Base-by-base conservation (phyloP, 1,140 invertebrate species). In the Acromyrmex echinatior region DNA sequence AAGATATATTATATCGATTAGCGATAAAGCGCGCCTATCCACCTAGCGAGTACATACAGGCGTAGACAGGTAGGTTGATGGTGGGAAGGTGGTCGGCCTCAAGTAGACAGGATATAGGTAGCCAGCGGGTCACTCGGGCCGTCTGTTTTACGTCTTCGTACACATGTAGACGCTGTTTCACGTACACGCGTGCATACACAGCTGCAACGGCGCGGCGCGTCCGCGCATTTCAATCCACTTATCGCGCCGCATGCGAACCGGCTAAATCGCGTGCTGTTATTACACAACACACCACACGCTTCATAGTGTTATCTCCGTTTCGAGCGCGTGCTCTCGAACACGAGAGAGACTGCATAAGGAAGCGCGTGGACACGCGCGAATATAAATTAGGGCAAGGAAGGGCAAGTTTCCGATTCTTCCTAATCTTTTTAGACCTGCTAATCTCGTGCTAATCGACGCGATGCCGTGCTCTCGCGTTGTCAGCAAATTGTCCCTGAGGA, bases 401-500 rank as follows among this genome's bases (percentile, higher is more conserved):
- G 60, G 76, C 60, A 39, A 77, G 58, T 49, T 9, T 7, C 35
- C 7, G 77, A 79, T 79, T 58, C 60, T 60, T 7, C 35, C 21
- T 21, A 21, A 31, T 35, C 28, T 31, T 18, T 9, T 39, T 39
- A 35, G n/a, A 74, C 51, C 0, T 14, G 35, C n/a, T 21, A 21
- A 49, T 49, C 68, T 68, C 35, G 35, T 0, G n/a, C 21, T 25
- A 21, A n/a, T 6, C 39, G 39, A 51, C 51, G 14, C 18, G 14
- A 18, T 31, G 14, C 77, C 31, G 31, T 3, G 31, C 31, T 31
- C 28, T 31, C 28, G 39, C 63, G 6, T 74, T 51, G 45, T 31
- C 91, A 90, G 91, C 92, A 91, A 93, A 93, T 92, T 92, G 93
- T 94, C 91, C 91, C 93, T 92, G 93, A 95, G 93, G 94, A 94